Evolutionary conservation across 2,797 vertebrate genomes (phyloP).

Genomic region (Cuniculus paca): DNA sequence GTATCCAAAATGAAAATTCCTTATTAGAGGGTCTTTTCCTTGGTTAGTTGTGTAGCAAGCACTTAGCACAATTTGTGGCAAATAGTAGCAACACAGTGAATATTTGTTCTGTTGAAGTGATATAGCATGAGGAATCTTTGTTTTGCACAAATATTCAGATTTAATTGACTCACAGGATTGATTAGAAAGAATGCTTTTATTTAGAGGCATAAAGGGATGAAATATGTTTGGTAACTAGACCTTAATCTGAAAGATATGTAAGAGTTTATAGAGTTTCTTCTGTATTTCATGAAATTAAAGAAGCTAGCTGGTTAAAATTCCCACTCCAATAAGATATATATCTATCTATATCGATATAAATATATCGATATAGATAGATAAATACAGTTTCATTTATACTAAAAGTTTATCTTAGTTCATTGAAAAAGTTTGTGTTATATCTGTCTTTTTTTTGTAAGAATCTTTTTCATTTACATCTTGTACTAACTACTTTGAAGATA

Average conservation of each 20-base stretch:
- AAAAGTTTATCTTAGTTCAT: background rate
- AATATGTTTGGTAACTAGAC: background rate
- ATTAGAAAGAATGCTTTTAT: background rate
- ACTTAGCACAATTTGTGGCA: background rate
- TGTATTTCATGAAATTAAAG: constrained; percentile 27
- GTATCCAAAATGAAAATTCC: background rate
- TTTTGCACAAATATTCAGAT: constrained; percentile 33
- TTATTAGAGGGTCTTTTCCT: background rate
- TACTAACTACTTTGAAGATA: background rate
- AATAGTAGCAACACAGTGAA: background rate
- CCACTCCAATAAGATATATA: background rate
- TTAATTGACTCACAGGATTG: background rate
- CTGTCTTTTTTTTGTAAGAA: background rate
- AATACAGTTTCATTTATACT: background rate
- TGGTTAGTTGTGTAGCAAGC: background rate
- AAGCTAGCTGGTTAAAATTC: background rate
- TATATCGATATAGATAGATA: background rate
- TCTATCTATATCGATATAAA: background rate
- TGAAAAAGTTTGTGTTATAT: background rate
- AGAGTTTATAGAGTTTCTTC: background rate
- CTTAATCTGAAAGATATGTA: background rate
- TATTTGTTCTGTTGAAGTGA: constrained; percentile 11
- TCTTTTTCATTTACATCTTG: background rate
- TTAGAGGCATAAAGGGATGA: background rate
- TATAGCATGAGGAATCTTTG: background rate